Evolutionary conservation across 1,140 invertebrate species (phyloP).

Genomic region (Saccostrea cuccullata): DNA sequence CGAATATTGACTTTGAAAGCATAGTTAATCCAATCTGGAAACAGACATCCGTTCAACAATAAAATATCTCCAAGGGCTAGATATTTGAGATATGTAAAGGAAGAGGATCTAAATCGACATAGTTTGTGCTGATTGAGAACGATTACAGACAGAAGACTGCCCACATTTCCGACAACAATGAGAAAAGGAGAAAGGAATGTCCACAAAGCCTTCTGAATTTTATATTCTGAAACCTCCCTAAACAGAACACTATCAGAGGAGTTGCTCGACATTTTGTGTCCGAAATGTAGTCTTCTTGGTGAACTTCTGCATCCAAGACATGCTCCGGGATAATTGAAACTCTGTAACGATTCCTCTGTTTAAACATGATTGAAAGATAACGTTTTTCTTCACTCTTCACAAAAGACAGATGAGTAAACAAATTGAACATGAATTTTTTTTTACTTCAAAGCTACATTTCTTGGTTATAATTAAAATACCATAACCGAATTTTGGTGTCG

Average conservation of each 20-base stretch:
- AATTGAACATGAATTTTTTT: background rate
- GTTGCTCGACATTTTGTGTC: background rate
- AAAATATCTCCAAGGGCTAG: constrained; percentile 65
- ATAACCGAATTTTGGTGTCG: background rate
- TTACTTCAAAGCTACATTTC: background rate
- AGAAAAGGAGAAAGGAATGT: constrained; percentile 60
- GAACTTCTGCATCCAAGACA: background rate
- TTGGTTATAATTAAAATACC: background rate
- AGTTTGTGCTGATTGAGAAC: constrained; percentile 63
- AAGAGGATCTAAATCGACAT: constrained; percentile 53
- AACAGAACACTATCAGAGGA: background rate
- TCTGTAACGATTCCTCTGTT: background rate
- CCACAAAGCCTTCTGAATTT: constrained; percentile 55
- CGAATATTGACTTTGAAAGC: constrained; percentile 61
- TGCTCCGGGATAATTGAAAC: background rate
- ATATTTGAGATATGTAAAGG: constrained; percentile 67
- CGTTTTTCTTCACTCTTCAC: background rate
- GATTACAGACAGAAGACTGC: constrained; percentile 67
- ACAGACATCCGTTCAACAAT: constrained; percentile 48
- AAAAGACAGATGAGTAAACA: constrained; percentile 13
- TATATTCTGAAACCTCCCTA: background rate
- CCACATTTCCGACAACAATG: constrained; percentile 65
- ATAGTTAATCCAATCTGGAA: constrained; percentile 65
- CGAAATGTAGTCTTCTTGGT: background rate
- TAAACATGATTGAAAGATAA: constrained; percentile 12